Conservation (phyloP, 2,113 vertebrate genomes). For the Mormyrus lacerda region DNA sequence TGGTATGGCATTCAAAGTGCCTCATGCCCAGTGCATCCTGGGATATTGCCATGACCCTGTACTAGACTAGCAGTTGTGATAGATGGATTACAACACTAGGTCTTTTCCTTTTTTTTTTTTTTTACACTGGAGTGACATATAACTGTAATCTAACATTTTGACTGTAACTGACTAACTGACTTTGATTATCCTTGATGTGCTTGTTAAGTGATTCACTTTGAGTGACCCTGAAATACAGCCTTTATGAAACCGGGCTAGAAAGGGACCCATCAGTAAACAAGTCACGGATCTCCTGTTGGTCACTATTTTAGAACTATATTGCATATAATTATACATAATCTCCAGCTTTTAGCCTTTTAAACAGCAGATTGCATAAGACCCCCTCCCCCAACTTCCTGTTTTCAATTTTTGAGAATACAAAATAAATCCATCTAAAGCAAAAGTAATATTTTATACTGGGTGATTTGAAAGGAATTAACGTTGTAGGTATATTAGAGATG, state of each 20-base stretch:
- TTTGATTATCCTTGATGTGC: background rate
- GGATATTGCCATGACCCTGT: background rate
- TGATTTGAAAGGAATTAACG: conserved; percentile 41
- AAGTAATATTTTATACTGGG: conserved; percentile 28
- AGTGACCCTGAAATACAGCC: background rate
- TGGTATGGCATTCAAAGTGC: background rate
- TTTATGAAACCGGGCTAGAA: background rate
- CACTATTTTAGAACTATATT: background rate
- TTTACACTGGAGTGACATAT: background rate
- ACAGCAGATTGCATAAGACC: background rate
- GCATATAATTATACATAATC: conserved; percentile 1
- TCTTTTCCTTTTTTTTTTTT: background rate
- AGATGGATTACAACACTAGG: background rate
- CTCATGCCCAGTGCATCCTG: background rate
- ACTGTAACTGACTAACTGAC: background rate
- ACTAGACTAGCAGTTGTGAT: background rate
- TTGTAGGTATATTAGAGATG: conserved; percentile 34
- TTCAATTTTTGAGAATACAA: conserved; percentile 24
- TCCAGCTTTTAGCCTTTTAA: background rate
- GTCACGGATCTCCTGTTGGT: background rate
- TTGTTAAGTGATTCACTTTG: background rate
- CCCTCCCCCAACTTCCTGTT: conserved; percentile 10
- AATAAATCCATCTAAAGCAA: conserved; percentile 28
- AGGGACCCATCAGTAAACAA: background rate
- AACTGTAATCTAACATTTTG: background rate